phyloP scores from a whole-genome alignment of 2,888 invertebrate genomes.

The Lycaena phlaeas region DNA sequence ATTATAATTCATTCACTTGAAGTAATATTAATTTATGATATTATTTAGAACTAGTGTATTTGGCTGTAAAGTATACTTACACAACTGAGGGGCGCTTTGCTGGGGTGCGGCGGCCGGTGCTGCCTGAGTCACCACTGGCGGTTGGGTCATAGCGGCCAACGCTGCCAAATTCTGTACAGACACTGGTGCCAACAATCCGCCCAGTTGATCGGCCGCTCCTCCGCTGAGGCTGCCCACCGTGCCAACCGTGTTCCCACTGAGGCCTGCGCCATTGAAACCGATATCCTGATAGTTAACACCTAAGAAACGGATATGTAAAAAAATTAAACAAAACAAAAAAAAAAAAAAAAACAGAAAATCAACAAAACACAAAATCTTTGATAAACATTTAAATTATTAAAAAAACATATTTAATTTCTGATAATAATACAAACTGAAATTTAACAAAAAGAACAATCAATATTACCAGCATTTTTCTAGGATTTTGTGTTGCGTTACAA shows the following conservation, averaged over 20 bases:
- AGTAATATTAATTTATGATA: too few relatives aligned
- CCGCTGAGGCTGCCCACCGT: slow-evolving; percentile 72
- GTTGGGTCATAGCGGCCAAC: slow-evolving; percentile 85
- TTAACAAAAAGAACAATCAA: not conserved
- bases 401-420: not conserved
- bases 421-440: not conserved
- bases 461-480: not conserved
- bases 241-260: slow-evolving; percentile 45
- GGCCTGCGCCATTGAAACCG: slow-evolving; percentile 69
- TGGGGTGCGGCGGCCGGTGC: slow-evolving; percentile 56
- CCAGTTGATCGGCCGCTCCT: slow-evolving; percentile 90
- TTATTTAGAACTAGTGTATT: too few relatives aligned
- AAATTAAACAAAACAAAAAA: slow-evolving; percentile 14
- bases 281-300: slow-evolving; percentile 70
- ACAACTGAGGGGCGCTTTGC: slow-evolving; percentile 49
- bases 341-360: slow-evolving; percentile 15
- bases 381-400: not conserved
- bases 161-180: slow-evolving; percentile 94
- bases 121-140: slow-evolving; percentile 68
- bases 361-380: not conserved
- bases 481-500: not conserved
- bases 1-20: too few relatives aligned
- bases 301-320: slow-evolving; percentile 26
- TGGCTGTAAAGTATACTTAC: slow-evolving; percentile 36
- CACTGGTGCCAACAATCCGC: slow-evolving; percentile 86